Conservation (phyloP, 1,140 invertebrate genomes). For the Ericerus pela region DNA sequence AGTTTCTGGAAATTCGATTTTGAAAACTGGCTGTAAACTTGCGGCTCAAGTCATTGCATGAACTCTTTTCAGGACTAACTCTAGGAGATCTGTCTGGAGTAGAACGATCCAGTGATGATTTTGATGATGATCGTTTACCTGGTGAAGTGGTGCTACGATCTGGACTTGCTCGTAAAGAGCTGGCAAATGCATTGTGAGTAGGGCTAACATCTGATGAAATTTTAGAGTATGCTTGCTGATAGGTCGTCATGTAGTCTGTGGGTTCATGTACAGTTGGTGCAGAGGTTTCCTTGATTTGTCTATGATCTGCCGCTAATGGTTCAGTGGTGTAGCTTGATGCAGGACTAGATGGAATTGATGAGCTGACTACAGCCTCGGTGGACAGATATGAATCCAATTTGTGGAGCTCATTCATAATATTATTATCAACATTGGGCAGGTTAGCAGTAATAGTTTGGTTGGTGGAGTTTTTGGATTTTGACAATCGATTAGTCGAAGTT, state of each 20-base stretch:
- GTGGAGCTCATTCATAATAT: conserved; percentile 26
- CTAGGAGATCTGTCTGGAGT: conserved; percentile 22
- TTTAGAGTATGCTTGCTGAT: conserved; percentile 38
- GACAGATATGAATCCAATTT: conserved; percentile 26
- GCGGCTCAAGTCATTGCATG: background rate
- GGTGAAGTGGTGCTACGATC: conserved; percentile 34
- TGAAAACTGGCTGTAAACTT: background rate
- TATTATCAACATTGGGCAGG: conserved; percentile 22
- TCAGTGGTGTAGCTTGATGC: conserved; percentile 1
- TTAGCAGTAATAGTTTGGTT: background rate
- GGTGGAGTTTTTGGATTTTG: conserved; percentile 2
- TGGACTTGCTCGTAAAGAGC: conserved; percentile 42
- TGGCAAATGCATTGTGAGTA: conserved; percentile 52
- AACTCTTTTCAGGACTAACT: conserved; percentile 6
- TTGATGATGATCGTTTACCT: conserved; percentile 35
- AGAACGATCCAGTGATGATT: conserved; percentile 8
- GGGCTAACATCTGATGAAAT: conserved; percentile 44
- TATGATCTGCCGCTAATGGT: background rate
- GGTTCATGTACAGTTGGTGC: conserved; percentile 21
- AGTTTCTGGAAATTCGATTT: conserved; percentile 5
- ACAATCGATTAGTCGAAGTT: too few species aligned
- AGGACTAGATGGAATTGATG: conserved; percentile 21
- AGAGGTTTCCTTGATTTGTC: background rate
- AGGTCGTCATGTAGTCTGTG: conserved; percentile 40
- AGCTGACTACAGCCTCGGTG: conserved; percentile 19